Base-by-base conservation (phyloP, 2,113 vertebrate species). In the Lepisosteus oculatus region DNA sequence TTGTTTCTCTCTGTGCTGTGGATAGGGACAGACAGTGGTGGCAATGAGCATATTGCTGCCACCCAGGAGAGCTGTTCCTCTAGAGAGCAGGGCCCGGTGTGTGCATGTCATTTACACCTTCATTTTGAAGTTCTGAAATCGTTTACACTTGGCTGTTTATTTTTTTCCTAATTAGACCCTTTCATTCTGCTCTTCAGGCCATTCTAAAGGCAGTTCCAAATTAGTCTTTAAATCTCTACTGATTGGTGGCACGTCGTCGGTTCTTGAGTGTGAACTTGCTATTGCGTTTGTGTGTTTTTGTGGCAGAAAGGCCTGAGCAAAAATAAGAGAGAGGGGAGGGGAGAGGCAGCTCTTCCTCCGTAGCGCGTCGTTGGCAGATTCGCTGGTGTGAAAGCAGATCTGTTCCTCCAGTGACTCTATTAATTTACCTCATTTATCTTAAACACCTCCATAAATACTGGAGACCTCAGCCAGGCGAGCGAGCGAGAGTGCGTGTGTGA, bases 361-460 rank as follows among this genome's bases (percentile, higher is more conserved):
- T 67, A 79, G 82, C 78, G 85, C 85, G 87, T 87, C 86, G 87
- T 82, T 81, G 73, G 88, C 78, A 80, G 88, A 89, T 88, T 86
- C 88, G 83, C 85, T 90, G 79, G 85, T 85, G 85, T 84, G 86
- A 84, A 87, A 88, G 87, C 87, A 85, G 88, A 91, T 92, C 90
- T 90, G 90, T 92, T 90, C 91, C 93, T 92, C 93, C 91, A 94
- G 90, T 92, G 90, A 95, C 92, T 93, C 93, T 93, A 93, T 94
- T 95, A 94, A 95, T 95, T 95, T 94, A 93, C 89, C 93, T 95
- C 93, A 93, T 95, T 95, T 94, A 94, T 95, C 94, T 94, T 94
- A 93, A 93, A 89, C 85, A 87, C 87, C 90, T 89, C 83, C 84
- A 81, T 90, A 90, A 93, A 92, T 89, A 92, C 91, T 88, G 81